Evolutionary conservation across 2,797 vertebrate genomes (phyloP).

Genomic region (Falco naumanni): DNA sequence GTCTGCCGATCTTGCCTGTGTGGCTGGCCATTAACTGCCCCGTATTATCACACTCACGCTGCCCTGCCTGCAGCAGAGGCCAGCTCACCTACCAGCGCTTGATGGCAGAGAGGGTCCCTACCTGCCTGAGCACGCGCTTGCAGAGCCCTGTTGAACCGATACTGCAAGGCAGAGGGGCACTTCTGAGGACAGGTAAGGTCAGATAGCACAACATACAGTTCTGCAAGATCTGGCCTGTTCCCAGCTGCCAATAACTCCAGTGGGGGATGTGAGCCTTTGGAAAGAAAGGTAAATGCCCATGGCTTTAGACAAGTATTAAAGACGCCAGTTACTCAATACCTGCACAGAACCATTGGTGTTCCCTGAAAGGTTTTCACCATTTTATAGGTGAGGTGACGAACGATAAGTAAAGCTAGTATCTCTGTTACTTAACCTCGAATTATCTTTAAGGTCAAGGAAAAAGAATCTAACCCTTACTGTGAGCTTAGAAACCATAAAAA

Average conservation of each 20-base stretch:
- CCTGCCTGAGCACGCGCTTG: fast-evolving
- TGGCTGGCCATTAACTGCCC: not conserved
- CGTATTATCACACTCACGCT: fast-evolving
- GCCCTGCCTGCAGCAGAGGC: too few relatives aligned
- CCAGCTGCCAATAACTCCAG: not conserved
- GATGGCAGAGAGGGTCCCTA: not conserved
- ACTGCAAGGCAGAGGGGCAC: not conserved
- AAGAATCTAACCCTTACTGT: not conserved
- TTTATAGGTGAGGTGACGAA: not conserved
- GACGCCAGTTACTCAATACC: not conserved
- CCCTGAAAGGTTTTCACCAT: not conserved
- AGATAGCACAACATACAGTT: fast-evolving
- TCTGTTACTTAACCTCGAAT: not conserved
- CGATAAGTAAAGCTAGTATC: not conserved
- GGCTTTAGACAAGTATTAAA: not conserved
- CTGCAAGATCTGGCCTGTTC: not conserved
- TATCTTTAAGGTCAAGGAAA: not conserved
- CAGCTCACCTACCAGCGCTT: not conserved
- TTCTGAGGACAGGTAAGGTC: too few relatives aligned
- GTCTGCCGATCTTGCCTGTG: not conserved
- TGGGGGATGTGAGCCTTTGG: not conserved
- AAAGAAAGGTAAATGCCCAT: not conserved
- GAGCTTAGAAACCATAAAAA: not conserved
- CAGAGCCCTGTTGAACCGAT: not conserved
- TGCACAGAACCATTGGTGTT: not conserved